Conservation (phyloP, 2,113 vertebrate genomes). For the Glareola pratincola region DNA sequence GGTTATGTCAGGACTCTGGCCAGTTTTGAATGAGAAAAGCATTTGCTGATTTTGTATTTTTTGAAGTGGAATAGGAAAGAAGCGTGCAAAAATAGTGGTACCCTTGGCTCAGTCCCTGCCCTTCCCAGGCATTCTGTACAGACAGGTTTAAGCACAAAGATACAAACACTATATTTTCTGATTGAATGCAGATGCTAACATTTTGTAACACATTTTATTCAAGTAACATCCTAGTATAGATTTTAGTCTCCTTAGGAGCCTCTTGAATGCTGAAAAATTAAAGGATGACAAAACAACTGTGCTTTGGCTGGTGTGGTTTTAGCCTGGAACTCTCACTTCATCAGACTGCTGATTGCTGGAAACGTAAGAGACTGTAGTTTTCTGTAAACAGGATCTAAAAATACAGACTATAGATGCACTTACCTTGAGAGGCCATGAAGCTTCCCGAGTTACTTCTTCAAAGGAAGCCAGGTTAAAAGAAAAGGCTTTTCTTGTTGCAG, state of each 20-base stretch:
- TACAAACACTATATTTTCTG: not conserved
- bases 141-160: not conserved
- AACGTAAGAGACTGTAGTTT: not conserved
- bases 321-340: constrained; percentile 43
- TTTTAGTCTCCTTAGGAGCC: constrained; percentile 34
- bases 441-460: constrained; percentile 73
- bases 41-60: not conserved
- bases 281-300: constrained; percentile 4
- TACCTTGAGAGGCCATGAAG: constrained; percentile 82
- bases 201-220: not conserved
- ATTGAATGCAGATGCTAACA: not conserved
- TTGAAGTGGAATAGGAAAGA: not conserved
- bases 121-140: not conserved
- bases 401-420: constrained; percentile 59
- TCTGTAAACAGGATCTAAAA: constrained; percentile 46
- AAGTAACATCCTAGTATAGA: constrained; percentile 14
- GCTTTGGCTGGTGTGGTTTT: constrained; percentile 11
- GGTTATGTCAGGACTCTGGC: not conserved
- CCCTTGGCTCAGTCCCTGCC: not conserved
- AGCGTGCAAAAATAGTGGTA: not conserved
- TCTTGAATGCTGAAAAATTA: constrained; percentile 23
- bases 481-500: constrained; percentile 67
- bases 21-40: not conserved
- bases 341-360: constrained; percentile 35
- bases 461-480: constrained; percentile 74